Percentiles rank a stretch among this genome's conserved stretches.
Conservation (phyloP, 1,140 invertebrate genomes). For the Papilio glaucus region DNA sequence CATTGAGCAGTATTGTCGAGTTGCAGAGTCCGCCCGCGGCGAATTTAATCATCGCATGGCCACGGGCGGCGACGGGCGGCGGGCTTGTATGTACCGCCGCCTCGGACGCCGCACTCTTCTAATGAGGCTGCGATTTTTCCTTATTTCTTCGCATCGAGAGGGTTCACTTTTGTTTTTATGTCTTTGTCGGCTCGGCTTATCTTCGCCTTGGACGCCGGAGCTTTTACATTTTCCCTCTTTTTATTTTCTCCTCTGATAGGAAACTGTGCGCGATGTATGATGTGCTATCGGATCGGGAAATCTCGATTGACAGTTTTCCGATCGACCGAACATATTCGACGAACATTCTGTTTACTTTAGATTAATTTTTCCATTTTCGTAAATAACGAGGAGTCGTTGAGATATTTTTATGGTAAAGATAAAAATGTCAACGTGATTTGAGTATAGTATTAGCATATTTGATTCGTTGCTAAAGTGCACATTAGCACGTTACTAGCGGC, state of each 20-base stretch:
- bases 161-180: conserved; percentile 35
- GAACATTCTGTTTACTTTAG: background rate
- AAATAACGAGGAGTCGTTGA: too few species aligned
- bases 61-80: background rate
- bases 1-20: conserved; percentile 29
- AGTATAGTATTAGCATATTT: too few species aligned
- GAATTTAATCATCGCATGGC: conserved; percentile 34
- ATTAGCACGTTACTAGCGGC: too few species aligned
- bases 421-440: too few species aligned
- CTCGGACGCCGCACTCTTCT: conserved; percentile 32
- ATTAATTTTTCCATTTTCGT: background rate
- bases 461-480: too few species aligned
- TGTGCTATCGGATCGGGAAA: background rate
- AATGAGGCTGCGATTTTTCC: conserved; percentile 37
- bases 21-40: conserved; percentile 29
- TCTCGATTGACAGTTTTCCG: conserved; percentile 8
- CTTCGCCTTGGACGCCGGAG: conserved; percentile 16
- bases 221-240: conserved; percentile 10
- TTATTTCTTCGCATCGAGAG: conserved; percentile 29
- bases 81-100: background rate
- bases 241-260: background rate
- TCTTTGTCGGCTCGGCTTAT: conserved; percentile 31
- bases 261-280: background rate
- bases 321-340: background rate
- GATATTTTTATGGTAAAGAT: too few species aligned